phyloP scores from a whole-genome alignment of 2,888 invertebrate species.

The Melanchra persicariae region DNA sequence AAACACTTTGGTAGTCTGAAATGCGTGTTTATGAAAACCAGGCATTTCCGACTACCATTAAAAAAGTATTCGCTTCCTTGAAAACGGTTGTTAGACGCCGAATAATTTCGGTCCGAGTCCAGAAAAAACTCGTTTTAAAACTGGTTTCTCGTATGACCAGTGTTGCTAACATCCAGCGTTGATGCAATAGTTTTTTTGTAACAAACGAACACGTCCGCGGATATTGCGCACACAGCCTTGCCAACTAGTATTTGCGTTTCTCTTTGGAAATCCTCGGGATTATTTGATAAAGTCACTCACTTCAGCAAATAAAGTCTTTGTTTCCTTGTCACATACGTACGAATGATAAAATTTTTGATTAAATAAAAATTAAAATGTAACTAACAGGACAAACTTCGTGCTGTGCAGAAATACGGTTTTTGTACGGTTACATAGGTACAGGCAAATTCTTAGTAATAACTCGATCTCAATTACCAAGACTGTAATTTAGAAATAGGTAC shows the following conservation, averaged over 20 bases:
- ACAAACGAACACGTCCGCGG: constrained; percentile 62
- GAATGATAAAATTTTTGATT: constrained; percentile 3
- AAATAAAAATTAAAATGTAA: not conserved
- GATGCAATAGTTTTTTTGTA: constrained; percentile 69
- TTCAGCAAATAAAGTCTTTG: constrained; percentile 25
- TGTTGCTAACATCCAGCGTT: constrained; percentile 69
- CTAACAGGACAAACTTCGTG: no score
- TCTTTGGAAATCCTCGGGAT: constrained; percentile 63
- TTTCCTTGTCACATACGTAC: constrained; percentile 28
- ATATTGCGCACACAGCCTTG: constrained; percentile 72
- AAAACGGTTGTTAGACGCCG: constrained; percentile 42
- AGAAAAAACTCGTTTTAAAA: constrained; percentile 64
- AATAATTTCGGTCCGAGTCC: constrained; percentile 50
- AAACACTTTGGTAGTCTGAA: no score
- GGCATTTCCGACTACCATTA: constrained; percentile 51
- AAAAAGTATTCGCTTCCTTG: constrained; percentile 44
- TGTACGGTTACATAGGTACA: not conserved
- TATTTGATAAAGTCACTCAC: constrained; percentile 53
- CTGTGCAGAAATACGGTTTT: not conserved
- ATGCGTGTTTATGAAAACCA: no score
- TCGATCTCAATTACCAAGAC: not conserved
- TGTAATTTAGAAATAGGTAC: not conserved
- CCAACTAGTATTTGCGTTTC: constrained; percentile 66
- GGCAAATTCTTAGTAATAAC: not conserved
- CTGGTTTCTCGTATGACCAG: constrained; percentile 64